Percentiles rank a stretch among this genome's conserved stretches.
Evolutionary conservation across 2,888 invertebrate species (phyloP).

Genomic region (Punctoribates punctum): DNA sequence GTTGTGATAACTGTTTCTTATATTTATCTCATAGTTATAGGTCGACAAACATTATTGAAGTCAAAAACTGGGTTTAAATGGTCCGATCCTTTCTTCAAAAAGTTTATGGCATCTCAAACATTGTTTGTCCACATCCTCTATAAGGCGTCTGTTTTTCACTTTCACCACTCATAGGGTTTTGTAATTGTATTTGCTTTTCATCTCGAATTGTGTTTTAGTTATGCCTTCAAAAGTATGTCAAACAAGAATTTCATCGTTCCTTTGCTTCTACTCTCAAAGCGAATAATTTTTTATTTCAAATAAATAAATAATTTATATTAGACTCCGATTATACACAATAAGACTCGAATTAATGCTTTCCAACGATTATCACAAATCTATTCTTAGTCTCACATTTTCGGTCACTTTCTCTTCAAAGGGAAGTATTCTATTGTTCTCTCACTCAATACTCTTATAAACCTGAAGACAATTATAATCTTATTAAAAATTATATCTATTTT

Average conservation of each 20-base stretch:
- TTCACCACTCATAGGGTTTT: background rate
- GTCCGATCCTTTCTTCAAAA: background rate
- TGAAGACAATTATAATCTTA: too few species aligned
- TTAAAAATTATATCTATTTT: too few species aligned
- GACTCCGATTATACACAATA: background rate
- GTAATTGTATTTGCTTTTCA: background rate
- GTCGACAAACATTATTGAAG: too few species aligned
- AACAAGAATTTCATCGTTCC: background rate
- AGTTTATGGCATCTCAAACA: background rate
- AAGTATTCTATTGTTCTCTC: too few species aligned
- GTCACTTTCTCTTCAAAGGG: too few species aligned
- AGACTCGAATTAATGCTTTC: background rate
- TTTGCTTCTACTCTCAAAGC: background rate
- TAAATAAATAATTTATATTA: slow-evolving; percentile 8
- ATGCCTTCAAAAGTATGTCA: background rate
- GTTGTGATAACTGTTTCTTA: too few species aligned
- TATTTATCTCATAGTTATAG: too few species aligned
- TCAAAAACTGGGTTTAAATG: background rate
- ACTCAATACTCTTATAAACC: too few species aligned
- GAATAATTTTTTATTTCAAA: background rate
- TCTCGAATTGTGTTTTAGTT: background rate
- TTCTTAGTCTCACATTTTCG: too few species aligned
- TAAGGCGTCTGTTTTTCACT: slow-evolving; percentile 8
- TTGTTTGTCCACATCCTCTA: slow-evolving; percentile 4
- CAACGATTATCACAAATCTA: background rate